Conservation (phyloP, 2,113 vertebrate genomes). For the Deroptyus accipitrinus region DNA sequence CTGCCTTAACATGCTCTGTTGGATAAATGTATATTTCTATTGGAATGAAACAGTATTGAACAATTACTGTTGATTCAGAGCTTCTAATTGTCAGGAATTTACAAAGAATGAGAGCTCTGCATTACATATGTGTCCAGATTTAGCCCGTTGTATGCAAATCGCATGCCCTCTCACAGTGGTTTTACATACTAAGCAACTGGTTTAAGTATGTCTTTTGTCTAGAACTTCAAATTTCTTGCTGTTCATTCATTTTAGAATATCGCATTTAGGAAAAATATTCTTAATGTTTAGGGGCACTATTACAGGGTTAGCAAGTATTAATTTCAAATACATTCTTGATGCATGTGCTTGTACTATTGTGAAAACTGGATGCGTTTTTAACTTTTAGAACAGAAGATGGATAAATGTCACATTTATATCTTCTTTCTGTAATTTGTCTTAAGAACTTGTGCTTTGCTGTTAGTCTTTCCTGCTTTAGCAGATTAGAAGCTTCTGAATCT, state of each 20-base stretch:
- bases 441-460: neutral
- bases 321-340: neutral
- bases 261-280: neutral
- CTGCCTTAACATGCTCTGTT: neutral
- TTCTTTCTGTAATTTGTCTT: neutral
- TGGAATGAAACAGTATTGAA: neutral
- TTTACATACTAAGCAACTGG: neutral
- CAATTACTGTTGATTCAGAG: neutral
- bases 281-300: neutral
- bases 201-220: neutral
- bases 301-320: rapidly evolving
- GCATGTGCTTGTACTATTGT: neutral
- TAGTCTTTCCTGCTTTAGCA: neutral
- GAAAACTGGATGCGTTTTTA: neutral
- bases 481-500: neutral
- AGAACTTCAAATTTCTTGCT: neutral
- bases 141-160: neutral
- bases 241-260: neutral
- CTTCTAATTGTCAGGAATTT: neutral
- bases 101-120: neutral
- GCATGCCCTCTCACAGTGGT: neutral
- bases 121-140: neutral
- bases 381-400: neutral
- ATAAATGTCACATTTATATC: neutral
- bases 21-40: neutral